Percentiles rank a stretch among this genome's conserved stretches.
phyloP scores from a whole-genome alignment of 2,797 vertebrate species.

The Brachyrhaphis roseni region DNA sequence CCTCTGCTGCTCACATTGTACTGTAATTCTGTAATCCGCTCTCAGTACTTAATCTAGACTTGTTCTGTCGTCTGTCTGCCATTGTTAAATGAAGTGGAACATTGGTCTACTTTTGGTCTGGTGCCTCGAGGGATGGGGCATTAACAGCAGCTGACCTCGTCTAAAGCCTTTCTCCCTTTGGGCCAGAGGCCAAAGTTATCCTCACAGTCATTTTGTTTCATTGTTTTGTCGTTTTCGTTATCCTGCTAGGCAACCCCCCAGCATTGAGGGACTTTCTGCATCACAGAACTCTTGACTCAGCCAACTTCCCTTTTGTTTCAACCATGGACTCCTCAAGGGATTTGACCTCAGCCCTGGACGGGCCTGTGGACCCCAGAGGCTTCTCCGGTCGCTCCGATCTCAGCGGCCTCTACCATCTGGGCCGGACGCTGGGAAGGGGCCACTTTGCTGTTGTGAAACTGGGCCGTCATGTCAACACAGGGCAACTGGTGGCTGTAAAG shows the following conservation, averaged over 20 bases:
- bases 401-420: slow-evolving; percentile 87
- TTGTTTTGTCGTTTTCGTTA: slow-evolving; percentile 51
- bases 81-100: slow-evolving; percentile 36
- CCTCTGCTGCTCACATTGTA: slow-evolving; percentile 17
- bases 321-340: slow-evolving; percentile 67
- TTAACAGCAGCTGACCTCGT: slow-evolving; percentile 50
- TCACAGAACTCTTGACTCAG: slow-evolving; percentile 23
- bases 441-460: slow-evolving; percentile 90
- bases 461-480: slow-evolving; percentile 86
- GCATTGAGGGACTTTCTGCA: slow-evolving; percentile 39
- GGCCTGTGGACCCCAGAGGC: slow-evolving; percentile 22
- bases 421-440: slow-evolving; percentile 87
- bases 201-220: slow-evolving; percentile 24
- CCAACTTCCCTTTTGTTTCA: slow-evolving; percentile 13
- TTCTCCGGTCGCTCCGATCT: slow-evolving; percentile 69
- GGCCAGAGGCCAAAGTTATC: slow-evolving; percentile 30
- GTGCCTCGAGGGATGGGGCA: slow-evolving; percentile 16
- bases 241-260: slow-evolving; percentile 45
- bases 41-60: slow-evolving; percentile 28
- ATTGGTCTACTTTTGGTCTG: slow-evolving; percentile 2
- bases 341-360: slow-evolving; percentile 10
- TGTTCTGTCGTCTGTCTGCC: slow-evolving; percentile 28
- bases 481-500: slow-evolving; percentile 90
- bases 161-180: slow-evolving; percentile 34
- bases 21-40: slow-evolving; percentile 24